phyloP scores from a whole-genome alignment of 2,888 invertebrate species.

The Uropetala carovei region DNA sequence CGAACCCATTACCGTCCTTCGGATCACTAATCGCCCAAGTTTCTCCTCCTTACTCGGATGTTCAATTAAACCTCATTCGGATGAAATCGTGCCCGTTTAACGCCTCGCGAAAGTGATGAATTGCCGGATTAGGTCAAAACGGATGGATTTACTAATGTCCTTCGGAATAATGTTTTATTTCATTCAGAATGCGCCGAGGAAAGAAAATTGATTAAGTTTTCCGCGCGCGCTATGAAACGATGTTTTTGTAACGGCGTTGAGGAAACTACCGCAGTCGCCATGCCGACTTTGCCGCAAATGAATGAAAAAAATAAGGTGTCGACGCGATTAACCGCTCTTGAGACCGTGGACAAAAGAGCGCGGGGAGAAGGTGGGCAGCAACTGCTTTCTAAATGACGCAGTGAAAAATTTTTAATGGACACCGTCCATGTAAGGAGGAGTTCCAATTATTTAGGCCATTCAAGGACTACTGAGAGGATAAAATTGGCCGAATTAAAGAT shows the following conservation, averaged over 20 bases:
- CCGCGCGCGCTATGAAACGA: not conserved
- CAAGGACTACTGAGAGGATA: slow-evolving; percentile 45
- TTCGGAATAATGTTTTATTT: not conserved
- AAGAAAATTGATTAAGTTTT: not conserved
- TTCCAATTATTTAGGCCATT: slow-evolving; percentile 51
- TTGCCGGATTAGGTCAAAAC: not conserved
- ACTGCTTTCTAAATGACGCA: slow-evolving; percentile 60
- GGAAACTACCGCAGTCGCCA: not conserved
- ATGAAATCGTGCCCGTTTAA: slow-evolving; percentile 37
- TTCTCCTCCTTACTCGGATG: slow-evolving; percentile 42
- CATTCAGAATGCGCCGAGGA: not conserved
- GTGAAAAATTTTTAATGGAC: slow-evolving; percentile 50
- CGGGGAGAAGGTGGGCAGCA: not conserved
- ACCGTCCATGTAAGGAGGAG: slow-evolving; percentile 44
- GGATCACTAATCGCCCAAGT: slow-evolving; percentile 28
- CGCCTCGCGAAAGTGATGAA: slow-evolving; percentile 22
- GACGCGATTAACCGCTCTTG: not conserved
- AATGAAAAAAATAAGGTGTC: slow-evolving; percentile 28
- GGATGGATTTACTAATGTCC: not conserved
- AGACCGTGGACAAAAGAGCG: slow-evolving; percentile 3
- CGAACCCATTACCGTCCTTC: slow-evolving; percentile 16
- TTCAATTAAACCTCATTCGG: slow-evolving; percentile 46
- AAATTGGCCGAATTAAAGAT: slow-evolving; percentile 27
- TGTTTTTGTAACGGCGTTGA: not conserved
- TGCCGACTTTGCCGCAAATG: not conserved